Percentiles rank a stretch among this genome's conserved stretches.
Evolutionary conservation across 2,113 vertebrate species (phyloP).

Genomic region (Notothenia rossii): DNA sequence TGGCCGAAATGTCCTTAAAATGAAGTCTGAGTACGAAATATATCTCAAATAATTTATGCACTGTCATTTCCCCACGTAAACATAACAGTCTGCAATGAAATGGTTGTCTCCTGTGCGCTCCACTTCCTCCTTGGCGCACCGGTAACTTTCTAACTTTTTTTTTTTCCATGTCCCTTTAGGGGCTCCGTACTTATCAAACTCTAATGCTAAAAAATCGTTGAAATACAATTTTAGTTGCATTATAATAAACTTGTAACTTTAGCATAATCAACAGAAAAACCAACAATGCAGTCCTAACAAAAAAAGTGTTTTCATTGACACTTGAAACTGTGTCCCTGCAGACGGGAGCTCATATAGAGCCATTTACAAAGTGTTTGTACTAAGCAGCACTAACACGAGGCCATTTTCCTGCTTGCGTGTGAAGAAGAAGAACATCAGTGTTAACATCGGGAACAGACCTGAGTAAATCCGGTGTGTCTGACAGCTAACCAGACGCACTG

Average conservation of each 20-base stretch:
- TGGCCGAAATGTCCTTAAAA: too few relatives aligned
- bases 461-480: slow-evolving; percentile 68
- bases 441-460: slow-evolving; percentile 73
- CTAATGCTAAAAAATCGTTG: background rate
- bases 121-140: too few relatives aligned
- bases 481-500: slow-evolving; percentile 77
- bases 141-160: too few relatives aligned
- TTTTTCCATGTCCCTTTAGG: too few relatives aligned
- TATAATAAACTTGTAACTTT: slow-evolving; percentile 5
- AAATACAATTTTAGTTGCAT: background rate
- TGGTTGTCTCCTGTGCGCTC: too few relatives aligned
- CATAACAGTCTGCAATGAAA: too few relatives aligned
- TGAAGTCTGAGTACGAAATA: too few relatives aligned
- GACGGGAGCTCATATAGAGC: slow-evolving; percentile 48
- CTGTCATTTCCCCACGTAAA: too few relatives aligned
- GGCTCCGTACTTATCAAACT: too few relatives aligned
- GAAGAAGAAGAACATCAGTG: slow-evolving; percentile 74
- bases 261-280: background rate
- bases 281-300: slow-evolving; percentile 13
- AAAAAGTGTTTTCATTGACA: slow-evolving; percentile 18
- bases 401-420: slow-evolving; percentile 69
- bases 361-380: slow-evolving; percentile 60
- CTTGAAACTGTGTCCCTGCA: slow-evolving; percentile 28
- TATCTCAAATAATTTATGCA: too few relatives aligned
- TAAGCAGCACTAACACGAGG: slow-evolving; percentile 62